Conservation (phyloP, 1,140 invertebrate species). For the Eumaeus atala region DNA sequence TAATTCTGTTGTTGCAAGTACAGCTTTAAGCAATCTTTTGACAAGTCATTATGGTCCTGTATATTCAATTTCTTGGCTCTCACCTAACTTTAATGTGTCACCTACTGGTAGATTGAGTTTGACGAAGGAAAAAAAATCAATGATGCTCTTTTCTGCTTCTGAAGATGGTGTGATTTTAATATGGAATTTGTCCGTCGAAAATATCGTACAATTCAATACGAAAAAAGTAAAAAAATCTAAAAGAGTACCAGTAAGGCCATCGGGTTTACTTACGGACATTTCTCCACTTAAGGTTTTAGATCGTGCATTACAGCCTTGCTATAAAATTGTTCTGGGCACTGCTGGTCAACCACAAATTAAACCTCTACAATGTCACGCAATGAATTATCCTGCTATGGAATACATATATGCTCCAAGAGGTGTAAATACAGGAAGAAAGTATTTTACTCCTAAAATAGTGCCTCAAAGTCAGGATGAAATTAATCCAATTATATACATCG, state of each 20-base stretch:
- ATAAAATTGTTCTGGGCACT: conserved; percentile 68
- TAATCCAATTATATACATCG: conserved; percentile 50
- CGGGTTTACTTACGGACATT: conserved; percentile 72
- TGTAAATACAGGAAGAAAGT: conserved; percentile 66
- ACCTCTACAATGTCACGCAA: conserved; percentile 55
- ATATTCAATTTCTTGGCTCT: conserved; percentile 80
- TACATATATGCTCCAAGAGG: conserved; percentile 47
- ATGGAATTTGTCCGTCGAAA: conserved; percentile 78
- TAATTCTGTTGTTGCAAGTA: conserved; percentile 74
- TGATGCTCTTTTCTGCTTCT: conserved; percentile 79
- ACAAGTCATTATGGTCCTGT: conserved; percentile 78
- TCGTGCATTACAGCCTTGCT: conserved; percentile 76
- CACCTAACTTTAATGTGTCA: conserved; percentile 75
- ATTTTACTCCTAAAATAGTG: conserved; percentile 49
- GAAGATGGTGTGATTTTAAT: conserved; percentile 80
- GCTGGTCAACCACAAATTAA: conserved; percentile 58
- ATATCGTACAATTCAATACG: conserved; percentile 57
- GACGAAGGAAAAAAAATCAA: conserved; percentile 62
- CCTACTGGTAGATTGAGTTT: conserved; percentile 75
- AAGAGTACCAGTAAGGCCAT: conserved; percentile 69
- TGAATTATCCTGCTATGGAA: conserved; percentile 45
- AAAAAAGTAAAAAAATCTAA: conserved; percentile 67
- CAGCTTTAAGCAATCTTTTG: conserved; percentile 76
- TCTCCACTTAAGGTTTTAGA: conserved; percentile 76
- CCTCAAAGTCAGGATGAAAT: conserved; percentile 56